Percentiles rank a stretch among this genome's conserved stretches.
These are phyloP conservation scores for Brachirus orientalis DNA, from an alignment of 2,113 vertebrate genomes.

Conservation along the genomic window DNA sequence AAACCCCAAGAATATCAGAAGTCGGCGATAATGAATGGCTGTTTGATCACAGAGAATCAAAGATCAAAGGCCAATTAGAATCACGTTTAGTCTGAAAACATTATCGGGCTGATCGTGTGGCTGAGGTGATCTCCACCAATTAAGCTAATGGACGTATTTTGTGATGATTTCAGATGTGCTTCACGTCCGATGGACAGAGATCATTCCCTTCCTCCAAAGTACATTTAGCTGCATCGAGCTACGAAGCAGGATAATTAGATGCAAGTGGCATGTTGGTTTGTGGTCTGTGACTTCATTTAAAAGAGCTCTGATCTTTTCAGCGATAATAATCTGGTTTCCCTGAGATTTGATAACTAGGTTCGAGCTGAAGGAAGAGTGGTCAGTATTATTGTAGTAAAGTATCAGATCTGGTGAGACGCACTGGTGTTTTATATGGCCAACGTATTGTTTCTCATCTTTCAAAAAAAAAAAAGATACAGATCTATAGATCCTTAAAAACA, in stretches of 20 bases:
- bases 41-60: constrained; percentile 14
- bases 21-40: constrained; percentile 21
- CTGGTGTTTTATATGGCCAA: no score
- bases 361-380: neutral
- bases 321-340: constrained; percentile 4
- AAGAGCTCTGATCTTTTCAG: constrained; percentile 12
- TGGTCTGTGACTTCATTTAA: constrained; percentile 6
- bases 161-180: constrained; percentile 28
- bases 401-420: constrained; percentile 17
- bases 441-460: no score
- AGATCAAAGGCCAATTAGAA: constrained; percentile 53
- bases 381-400: constrained; percentile 7
- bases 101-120: constrained; percentile 42
- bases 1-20: constrained; percentile 12
- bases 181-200: constrained; percentile 17
- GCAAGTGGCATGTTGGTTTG: constrained; percentile 10
- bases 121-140: constrained; percentile 46
- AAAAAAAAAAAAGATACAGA: no score
- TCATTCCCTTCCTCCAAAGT: neutral
- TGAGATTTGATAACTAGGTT: constrained; percentile 19
- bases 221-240: neutral
- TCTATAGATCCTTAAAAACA: no score
- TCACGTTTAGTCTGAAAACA: constrained; percentile 38
- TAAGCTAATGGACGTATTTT: constrained; percentile 34
- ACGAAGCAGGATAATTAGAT: neutral